A percentile compares a stretch with the other conserved stretches of the same genome.
Conservation (phyloP, 1,140 invertebrate genomes). For the Brachionus paranguensis region DNA sequence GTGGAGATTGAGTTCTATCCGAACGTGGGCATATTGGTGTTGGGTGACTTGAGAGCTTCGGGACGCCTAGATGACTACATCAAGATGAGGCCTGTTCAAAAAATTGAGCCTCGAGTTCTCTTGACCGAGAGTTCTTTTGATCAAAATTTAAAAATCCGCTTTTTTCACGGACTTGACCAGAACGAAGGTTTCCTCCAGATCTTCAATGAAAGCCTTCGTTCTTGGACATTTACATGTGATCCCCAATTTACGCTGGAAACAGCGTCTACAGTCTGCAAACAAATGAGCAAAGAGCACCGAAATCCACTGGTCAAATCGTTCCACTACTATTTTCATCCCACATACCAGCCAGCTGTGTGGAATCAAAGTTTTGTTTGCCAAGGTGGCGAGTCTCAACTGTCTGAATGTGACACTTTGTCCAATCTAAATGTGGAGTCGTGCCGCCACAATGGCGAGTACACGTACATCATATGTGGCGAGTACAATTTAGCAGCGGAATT, state of each 20-base stretch:
- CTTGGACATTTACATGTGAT: constrained; percentile 96
- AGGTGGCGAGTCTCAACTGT: not conserved
- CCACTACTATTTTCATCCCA: constrained; percentile 21
- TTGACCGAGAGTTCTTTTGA: not conserved
- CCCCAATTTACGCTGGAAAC: constrained; percentile 65
- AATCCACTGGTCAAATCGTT: constrained; percentile 14
- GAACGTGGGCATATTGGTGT: constrained; percentile 89
- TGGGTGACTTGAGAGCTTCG: constrained; percentile 79
- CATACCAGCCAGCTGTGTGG: constrained; percentile 28
- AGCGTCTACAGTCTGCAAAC: constrained; percentile 24
- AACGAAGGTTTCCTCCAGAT: constrained; percentile 77
- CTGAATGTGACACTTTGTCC: constrained; percentile 16
- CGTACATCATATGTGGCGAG: not conserved
- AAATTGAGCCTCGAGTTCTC: not conserved
- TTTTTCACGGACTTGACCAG: not conserved
- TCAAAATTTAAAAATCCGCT: not conserved
- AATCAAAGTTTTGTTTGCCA: constrained; percentile 38
- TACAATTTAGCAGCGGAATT: not conserved
- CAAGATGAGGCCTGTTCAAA: constrained; percentile 45
- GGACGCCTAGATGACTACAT: constrained; percentile 72
- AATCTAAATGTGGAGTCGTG: not conserved
- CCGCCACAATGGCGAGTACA: not conserved
- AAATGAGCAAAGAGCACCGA: constrained; percentile 26
- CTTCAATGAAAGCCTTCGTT: constrained; percentile 84
- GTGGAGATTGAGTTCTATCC: constrained; percentile 88